Percentiles rank a stretch among this genome's conserved stretches.
Evolutionary conservation across 2,113 vertebrate species (phyloP).

Genomic region (Actenoides hombroni): DNA sequence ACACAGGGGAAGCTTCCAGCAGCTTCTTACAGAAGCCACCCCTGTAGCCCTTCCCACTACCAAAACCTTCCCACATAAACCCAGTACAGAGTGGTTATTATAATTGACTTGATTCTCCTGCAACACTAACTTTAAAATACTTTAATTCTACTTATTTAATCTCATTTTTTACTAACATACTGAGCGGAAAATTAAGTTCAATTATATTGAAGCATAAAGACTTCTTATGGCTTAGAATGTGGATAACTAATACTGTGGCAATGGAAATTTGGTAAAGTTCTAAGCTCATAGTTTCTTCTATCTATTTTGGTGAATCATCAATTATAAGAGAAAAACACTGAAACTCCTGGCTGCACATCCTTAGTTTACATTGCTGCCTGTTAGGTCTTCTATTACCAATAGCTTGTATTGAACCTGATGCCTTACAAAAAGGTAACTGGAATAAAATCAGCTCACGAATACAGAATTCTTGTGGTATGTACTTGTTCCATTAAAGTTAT

Average conservation of each 20-base stretch:
- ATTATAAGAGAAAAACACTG: neutral
- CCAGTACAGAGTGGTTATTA: neutral
- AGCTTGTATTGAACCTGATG: neutral
- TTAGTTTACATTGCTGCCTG: neutral
- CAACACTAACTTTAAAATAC: neutral
- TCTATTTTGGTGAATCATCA: neutral
- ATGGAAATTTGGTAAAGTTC: neutral
- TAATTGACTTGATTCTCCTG: neutral
- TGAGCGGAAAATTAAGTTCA: neutral
- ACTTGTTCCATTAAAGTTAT: neutral
- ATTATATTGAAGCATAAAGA: neutral
- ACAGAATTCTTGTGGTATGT: neutral
- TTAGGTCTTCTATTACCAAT: neutral
- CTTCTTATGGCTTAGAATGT: neutral
- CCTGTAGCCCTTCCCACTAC: accelerated
- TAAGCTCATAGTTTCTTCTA: neutral
- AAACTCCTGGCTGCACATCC: neutral
- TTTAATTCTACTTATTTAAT: neutral
- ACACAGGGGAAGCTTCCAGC: neutral
- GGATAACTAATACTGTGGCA: neutral
- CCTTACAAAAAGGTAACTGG: neutral
- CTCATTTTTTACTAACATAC: neutral
- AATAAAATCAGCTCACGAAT: neutral
- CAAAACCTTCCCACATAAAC: neutral
- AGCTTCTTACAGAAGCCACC: neutral